Evolutionary conservation across 2,113 vertebrate species (phyloP).

Genomic region (Herpailurus yagouaroundi): DNA sequence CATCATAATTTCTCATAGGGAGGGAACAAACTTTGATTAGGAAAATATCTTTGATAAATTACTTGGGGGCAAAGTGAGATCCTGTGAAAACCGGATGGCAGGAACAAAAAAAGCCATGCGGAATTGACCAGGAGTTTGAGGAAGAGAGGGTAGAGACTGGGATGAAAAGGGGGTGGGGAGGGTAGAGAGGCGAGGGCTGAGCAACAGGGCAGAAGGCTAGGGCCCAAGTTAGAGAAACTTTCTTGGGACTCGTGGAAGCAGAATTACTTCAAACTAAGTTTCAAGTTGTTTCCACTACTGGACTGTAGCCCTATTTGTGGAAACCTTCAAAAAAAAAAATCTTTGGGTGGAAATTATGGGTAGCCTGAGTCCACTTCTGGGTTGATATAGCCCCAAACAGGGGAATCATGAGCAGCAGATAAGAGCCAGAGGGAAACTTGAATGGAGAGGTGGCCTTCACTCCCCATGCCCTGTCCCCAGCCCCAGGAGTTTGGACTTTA

Average conservation of each 20-base stretch:
- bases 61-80: background rate
- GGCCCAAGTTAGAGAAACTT: background rate
- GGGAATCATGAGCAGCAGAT: background rate
- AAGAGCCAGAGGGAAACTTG: background rate
- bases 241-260: background rate
- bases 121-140: background rate
- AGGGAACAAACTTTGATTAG: slow-evolving; percentile 19
- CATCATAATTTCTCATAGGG: background rate
- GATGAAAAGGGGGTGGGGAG: rapidly evolving
- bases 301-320: background rate
- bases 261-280: background rate
- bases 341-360: background rate
- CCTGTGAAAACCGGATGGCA: background rate
- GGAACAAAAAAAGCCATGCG: background rate
- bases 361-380: background rate
- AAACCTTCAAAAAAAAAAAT: slow-evolving; percentile 35
- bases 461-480: background rate
- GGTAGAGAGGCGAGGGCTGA: background rate
- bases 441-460: background rate
- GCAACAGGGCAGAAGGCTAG: background rate
- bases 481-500: background rate
- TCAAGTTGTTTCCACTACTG: background rate
- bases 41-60: slow-evolving; percentile 17
- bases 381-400: background rate
- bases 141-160: background rate